Evolutionary conservation across 2,888 invertebrate genomes (phyloP).

Genomic region (Leptothorax acervorum): DNA sequence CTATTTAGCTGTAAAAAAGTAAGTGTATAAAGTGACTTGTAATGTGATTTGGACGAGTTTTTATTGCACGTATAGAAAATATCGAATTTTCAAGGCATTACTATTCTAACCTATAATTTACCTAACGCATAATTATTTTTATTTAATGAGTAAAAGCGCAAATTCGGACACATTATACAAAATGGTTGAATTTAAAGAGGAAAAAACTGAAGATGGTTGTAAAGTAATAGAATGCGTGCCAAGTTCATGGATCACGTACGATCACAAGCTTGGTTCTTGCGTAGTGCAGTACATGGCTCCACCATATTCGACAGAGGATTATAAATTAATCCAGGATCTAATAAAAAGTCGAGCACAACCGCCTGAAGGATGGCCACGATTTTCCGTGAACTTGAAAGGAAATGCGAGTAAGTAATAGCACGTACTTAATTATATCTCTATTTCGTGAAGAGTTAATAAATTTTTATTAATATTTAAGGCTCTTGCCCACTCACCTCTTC

Average conservation of each 20-base stretch:
- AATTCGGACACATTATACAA: background rate
- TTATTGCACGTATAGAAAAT: background rate
- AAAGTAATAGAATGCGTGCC: background rate
- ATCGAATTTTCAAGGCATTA: background rate
- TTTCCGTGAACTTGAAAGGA: background rate
- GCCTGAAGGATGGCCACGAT: background rate
- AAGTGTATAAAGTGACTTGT: too few relatives aligned
- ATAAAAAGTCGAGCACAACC: background rate
- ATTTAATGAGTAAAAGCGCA: background rate
- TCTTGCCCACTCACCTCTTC: too few relatives aligned
- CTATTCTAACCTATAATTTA: background rate
- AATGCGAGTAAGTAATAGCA: background rate
- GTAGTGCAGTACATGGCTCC: background rate
- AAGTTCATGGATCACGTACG: background rate
- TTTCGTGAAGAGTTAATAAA: too few relatives aligned
- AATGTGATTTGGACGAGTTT: background rate
- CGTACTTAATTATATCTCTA: too few relatives aligned
- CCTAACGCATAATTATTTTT: background rate
- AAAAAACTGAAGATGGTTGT: background rate
- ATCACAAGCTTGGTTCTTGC: constrained; percentile 11
- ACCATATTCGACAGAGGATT: background rate
- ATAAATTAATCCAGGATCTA: background rate
- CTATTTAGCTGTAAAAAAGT: too few relatives aligned
- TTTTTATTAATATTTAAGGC: too few relatives aligned
- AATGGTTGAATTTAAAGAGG: background rate